Conservation (phyloP, 2,113 vertebrate species). For the Esox niger region DNA sequence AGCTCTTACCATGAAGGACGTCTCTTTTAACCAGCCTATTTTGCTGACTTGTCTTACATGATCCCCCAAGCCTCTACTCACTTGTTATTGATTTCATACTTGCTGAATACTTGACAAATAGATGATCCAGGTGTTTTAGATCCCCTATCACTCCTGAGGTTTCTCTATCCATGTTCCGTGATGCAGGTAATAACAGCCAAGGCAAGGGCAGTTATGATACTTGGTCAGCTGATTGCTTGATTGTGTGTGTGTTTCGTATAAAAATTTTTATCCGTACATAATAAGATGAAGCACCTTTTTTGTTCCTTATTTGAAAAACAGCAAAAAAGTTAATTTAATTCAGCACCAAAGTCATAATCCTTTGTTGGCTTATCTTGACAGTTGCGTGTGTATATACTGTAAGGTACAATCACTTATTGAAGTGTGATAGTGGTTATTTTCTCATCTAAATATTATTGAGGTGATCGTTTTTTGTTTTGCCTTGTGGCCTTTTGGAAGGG, state of each 20-base stretch:
- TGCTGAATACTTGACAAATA: constrained; percentile 24
- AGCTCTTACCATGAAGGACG: background rate
- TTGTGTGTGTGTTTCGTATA: background rate
- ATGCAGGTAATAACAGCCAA: constrained; percentile 10
- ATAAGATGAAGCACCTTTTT: constrained; percentile 47
- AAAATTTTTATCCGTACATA: constrained; percentile 28
- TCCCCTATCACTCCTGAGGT: constrained; percentile 25
- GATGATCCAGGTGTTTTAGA: constrained; percentile 30
- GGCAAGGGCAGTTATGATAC: background rate
- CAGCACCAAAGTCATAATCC: constrained; percentile 57
- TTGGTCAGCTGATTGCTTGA: background rate
- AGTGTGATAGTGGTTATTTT: constrained; percentile 42
- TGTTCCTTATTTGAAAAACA: constrained; percentile 35
- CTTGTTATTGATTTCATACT: constrained; percentile 22
- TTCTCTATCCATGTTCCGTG: constrained; percentile 24
- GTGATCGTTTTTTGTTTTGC: constrained; percentile 20
- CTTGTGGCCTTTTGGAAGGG: constrained; percentile 61
- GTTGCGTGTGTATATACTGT: constrained; percentile 63
- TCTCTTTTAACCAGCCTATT: background rate
- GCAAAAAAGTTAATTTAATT: constrained; percentile 37
- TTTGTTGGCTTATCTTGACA: constrained; percentile 41
- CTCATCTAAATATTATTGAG: constrained; percentile 27
- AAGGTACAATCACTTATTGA: constrained; percentile 60
- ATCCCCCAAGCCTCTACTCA: too few species aligned
- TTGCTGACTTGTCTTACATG: background rate